Base-by-base conservation (phyloP, 2,888 invertebrate species). In the Adineta ricciae region DNA sequence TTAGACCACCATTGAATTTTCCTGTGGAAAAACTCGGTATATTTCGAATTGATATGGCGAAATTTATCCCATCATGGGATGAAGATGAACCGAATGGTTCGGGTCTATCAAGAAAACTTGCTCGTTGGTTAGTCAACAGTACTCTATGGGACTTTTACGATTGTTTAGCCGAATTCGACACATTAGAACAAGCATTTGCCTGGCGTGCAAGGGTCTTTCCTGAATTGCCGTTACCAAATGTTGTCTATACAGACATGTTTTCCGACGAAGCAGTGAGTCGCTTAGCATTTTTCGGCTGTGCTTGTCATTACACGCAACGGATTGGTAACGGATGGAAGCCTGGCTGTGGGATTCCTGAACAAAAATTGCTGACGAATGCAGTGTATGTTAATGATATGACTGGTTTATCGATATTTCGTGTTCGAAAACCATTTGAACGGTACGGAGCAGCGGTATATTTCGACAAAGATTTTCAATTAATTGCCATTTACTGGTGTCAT, bases 371-470 rank as follows among this genome's bases (percentile, higher is more conserved):
- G 2, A 64, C 27, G 11, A 21, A 64, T 64, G 64, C 27, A 8
- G n/a, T 64, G 4, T 64, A 64, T 64, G 64, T 64, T 64, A 64
- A 64, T 64, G 64, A 64, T 64, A 64, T 64, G 64, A 64, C 64
- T 8, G 27, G n/a, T 64, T 64, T 64, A 64, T 64, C 64, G 11
- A 32, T 32, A 11, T 64, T 64, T 32, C 27, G 32, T 27, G 64
- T 64, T 14, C 27, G 64, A 64, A 27, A 64, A 64, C 64, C 64
- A 64, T 64, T 64, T 64, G 64, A 64, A 64, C 27, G 64, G 4
- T 64, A 64, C 32, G 64, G 64, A 27, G 64, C 64, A 27, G 64
- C 64, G 27, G 64, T 32, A 32, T 64, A 64, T 64, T 64, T 64
- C 32, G 64, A 64, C 32, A 8, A 8, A 32, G 21, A 64, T 64